These are phyloP conservation scores for Acanthoscelides obtectus DNA, from an alignment of 2,888 invertebrate genomes.

Conservation along the genomic window DNA sequence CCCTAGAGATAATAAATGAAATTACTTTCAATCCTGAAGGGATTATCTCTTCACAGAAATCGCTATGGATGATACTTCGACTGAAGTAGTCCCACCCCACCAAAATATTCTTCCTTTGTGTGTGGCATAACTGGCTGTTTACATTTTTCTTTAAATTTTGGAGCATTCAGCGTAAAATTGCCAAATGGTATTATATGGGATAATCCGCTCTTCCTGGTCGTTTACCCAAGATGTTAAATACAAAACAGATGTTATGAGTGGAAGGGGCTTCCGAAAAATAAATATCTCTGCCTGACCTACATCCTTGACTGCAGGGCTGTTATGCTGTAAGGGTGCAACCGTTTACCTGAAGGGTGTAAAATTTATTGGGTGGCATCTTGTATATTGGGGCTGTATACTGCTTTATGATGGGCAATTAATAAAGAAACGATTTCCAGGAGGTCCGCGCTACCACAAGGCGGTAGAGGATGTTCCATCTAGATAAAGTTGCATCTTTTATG, in stretches of 20 bases:
- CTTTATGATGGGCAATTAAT: too few species aligned
- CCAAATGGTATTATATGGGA: slow-evolving; percentile 30
- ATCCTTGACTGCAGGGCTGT: slow-evolving; percentile 6
- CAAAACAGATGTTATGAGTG: slow-evolving; percentile 2
- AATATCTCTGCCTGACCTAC: slow-evolving; percentile 1
- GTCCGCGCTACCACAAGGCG: too few species aligned
- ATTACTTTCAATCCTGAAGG: too few species aligned
- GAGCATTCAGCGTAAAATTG: slow-evolving; percentile 25
- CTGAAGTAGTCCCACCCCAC: too few species aligned
- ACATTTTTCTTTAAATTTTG: slow-evolving; percentile 20
- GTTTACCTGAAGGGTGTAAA: slow-evolving; percentile 1
- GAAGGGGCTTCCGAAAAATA: not conserved
- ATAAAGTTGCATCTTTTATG: too few species aligned
- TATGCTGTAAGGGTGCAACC: too few species aligned
- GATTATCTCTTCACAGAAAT: too few species aligned
- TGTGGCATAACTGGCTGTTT: slow-evolving; percentile 26
- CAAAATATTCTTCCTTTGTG: slow-evolving; percentile 12
- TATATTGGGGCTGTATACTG: not conserved
- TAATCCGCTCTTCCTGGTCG: slow-evolving; percentile 21
- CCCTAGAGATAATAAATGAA: too few species aligned
- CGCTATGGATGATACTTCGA: too few species aligned
- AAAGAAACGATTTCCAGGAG: too few species aligned
- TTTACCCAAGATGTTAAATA: slow-evolving; percentile 8
- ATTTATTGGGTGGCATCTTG: not conserved
- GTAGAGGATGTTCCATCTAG: too few species aligned